phyloP scores from a whole-genome alignment of 2,797 vertebrate genomes.

The Sebastes wilsoni region DNA sequence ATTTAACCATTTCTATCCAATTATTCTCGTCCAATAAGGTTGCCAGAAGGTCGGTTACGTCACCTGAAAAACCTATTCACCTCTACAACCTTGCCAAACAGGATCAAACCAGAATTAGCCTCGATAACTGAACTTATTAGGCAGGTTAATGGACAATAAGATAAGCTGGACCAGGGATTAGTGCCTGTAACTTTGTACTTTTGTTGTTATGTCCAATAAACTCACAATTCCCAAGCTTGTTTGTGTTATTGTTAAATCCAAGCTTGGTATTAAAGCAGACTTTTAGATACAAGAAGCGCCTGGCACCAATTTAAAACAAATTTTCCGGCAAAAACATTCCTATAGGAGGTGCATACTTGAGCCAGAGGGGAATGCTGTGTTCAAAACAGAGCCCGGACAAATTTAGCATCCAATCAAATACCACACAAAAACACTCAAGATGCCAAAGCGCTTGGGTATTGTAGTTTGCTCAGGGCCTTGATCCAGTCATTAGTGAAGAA shows the following conservation, averaged over 20 bases:
- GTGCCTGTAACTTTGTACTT: neutral
- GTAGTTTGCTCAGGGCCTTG: slow-evolving; percentile 16
- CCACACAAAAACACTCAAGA: slow-evolving; percentile 29
- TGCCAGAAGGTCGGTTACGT: neutral
- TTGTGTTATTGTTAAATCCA: neutral
- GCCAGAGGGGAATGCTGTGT: neutral
- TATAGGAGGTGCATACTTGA: neutral
- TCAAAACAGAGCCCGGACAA: slow-evolving; percentile 25
- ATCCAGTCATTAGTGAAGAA: slow-evolving; percentile 59
- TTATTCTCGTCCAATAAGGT: neutral
- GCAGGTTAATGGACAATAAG: neutral
- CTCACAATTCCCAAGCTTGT: neutral
- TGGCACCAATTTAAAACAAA: slow-evolving; percentile 21
- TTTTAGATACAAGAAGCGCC: neutral
- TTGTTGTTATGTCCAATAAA: neutral
- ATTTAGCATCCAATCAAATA: slow-evolving; percentile 46
- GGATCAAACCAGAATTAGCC: neutral
- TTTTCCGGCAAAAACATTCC: slow-evolving; percentile 3
- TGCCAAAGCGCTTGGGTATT: slow-evolving; percentile 29
- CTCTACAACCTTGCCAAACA: neutral
- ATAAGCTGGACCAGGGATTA: neutral
- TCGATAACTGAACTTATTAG: neutral
- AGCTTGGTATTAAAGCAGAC: neutral
- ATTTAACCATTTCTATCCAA: neutral
- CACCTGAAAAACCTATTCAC: neutral